Evolutionary conservation across 2,113 vertebrate genomes (phyloP).

Genomic region (Mugil cephalus): DNA sequence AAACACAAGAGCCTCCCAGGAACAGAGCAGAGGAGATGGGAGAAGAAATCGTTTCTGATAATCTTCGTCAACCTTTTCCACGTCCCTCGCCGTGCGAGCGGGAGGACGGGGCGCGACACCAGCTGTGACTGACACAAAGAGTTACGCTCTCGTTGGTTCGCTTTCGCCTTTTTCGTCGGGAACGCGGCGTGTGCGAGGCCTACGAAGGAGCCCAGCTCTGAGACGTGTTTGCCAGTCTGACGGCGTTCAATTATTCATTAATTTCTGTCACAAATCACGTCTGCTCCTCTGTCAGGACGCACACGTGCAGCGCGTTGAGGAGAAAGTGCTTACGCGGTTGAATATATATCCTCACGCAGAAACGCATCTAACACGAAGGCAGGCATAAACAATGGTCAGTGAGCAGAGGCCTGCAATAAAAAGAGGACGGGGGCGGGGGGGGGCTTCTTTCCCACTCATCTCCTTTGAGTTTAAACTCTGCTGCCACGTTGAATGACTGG

Average conservation of each 20-base stretch:
- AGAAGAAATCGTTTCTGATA: constrained; percentile 20
- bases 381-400: neutral
- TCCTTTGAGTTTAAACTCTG: constrained; percentile 54
- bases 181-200: constrained; percentile 6
- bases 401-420: constrained; percentile 11
- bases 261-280: constrained; percentile 62
- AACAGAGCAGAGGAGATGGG: constrained; percentile 7
- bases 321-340: constrained; percentile 22
- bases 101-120: neutral
- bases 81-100: neutral
- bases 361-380: no score
- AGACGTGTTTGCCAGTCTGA: constrained; percentile 37
- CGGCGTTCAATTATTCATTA: constrained; percentile 70
- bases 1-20: constrained; percentile 54
- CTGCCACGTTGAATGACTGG: constrained; percentile 53
- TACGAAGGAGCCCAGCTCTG: constrained; percentile 10
- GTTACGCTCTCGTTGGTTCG: neutral
- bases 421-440: constrained; percentile 31
- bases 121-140: constrained; percentile 6
- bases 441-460: constrained; percentile 32
- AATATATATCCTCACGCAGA: neutral
- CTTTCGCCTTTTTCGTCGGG: constrained; percentile 11
- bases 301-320: constrained; percentile 8
- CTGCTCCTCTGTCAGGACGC: constrained; percentile 31
- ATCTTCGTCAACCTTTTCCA: constrained; percentile 17